A percentile compares a stretch with the other conserved stretches of the same genome.
phyloP scores from a whole-genome alignment of 2,113 vertebrate genomes.

The Sitta europaea region DNA sequence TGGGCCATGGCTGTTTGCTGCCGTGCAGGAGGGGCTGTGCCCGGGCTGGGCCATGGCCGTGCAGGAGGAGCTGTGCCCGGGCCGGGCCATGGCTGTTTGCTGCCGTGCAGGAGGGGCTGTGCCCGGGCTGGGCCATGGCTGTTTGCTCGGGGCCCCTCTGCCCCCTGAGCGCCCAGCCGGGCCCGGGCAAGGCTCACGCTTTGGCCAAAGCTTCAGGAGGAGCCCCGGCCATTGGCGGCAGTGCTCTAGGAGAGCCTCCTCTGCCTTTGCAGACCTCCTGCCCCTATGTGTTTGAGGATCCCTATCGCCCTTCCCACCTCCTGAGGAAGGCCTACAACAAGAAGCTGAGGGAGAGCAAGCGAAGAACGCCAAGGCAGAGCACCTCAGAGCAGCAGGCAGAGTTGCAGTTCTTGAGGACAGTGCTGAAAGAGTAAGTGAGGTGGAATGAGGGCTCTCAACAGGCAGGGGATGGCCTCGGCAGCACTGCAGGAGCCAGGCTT shows the following conservation, averaged over 20 bases:
- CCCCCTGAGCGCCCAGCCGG: not conserved
- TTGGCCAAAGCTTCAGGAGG: not conserved
- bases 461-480: accelerated
- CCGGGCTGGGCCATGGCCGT: too few relatives aligned
- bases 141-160: too few relatives aligned
- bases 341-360: not conserved
- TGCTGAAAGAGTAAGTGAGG: not conserved
- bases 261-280: not conserved
- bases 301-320: not conserved
- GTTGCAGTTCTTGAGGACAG: not conserved
- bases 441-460: accelerated
- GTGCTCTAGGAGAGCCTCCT: not conserved
- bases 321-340: not conserved
- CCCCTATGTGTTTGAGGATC: not conserved
- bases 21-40: too few relatives aligned
- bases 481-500: not conserved
- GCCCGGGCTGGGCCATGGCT: too few relatives aligned
- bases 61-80: too few relatives aligned
- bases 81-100: too few relatives aligned
- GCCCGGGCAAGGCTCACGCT: accelerated
- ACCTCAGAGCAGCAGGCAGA: not conserved
- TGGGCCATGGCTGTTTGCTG: too few relatives aligned
- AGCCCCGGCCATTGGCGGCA: accelerated
- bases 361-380: accelerated
- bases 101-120: too few relatives aligned